Evolutionary conservation across 2,113 vertebrate species (phyloP), one percentile per base, ranked within the genome.

Genomic region (Morone chrysops): DNA sequence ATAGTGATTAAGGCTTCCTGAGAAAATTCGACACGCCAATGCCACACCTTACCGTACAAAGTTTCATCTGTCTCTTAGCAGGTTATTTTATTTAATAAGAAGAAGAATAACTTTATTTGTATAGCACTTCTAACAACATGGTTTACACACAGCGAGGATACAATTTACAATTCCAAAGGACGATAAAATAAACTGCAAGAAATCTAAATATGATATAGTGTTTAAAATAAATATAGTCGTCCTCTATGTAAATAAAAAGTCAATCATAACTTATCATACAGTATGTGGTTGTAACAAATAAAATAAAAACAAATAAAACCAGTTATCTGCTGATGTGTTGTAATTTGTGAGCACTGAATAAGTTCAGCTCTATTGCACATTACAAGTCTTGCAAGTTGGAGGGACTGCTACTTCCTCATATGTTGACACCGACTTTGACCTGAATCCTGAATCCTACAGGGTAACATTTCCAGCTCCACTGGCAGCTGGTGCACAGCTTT

Each of bases 391-490:
- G 13, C 41, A 13, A 60, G 50, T 36, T 61, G 25, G 43, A 62
- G 41, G 1, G 13, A 2, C 18, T 75, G 54, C 22, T 65, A 83
- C 82, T 86, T 90, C 77, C 89, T 90, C 60, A 60, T 81, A 38
- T 63, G 11, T 2, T 56, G 63, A 74, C 76, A 56, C 14, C 61
- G 47, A 40, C 62, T 54, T 70, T 57, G 81, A 86, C 50, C 57
- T 48, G 10, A 54, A 47, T 54, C 10, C 45, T 66, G 66, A 75
- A 31, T 43, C 11, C 45, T 38, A 22, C 20, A 48, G 31, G 20
- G 17, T 2, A 56, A 41, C 51, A 69, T 47, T 22, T 70, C 36
- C 59, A 43, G n/a, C 22, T 78, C 2, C 22, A n/a, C 31, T 70
- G 71, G 72, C 80, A 84, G 76, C 83, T 78, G 71, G n/a, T 77